Conservation (phyloP, 1,140 invertebrate species). For the Drosophila lini region DNA sequence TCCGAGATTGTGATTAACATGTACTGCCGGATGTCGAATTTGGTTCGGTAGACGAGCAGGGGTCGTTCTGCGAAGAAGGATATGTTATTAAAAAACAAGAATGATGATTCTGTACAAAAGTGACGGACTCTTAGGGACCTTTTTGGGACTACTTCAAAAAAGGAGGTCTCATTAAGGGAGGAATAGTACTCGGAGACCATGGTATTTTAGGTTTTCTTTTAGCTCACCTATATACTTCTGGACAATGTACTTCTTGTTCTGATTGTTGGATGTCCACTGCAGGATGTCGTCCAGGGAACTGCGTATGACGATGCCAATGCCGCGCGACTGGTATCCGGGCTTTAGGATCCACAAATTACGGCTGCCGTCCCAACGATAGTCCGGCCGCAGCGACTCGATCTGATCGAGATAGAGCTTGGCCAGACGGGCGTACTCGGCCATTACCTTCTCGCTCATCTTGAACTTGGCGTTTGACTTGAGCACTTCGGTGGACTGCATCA, state of each 20-base stretch:
- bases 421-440: slow-evolving; percentile 85
- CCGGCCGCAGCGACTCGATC: slow-evolving; percentile 87
- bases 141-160: background rate
- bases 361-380: slow-evolving; percentile 88
- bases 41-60: slow-evolving; percentile 93
- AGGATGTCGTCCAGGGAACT: slow-evolving; percentile 88
- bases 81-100: background rate
- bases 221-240: slow-evolving; percentile 96
- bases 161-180: background rate
- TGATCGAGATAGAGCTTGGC: slow-evolving; percentile 86
- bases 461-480: slow-evolving; percentile 84
- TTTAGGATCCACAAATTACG: slow-evolving; percentile 97
- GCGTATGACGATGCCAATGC: slow-evolving; percentile 91
- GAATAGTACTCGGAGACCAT: background rate
- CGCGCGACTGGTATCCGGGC: slow-evolving; percentile 93
- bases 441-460: slow-evolving; percentile 81
- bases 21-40: slow-evolving; percentile 96
- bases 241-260: slow-evolving; percentile 91
- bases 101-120: no score
- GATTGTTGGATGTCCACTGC: slow-evolving; percentile 86
- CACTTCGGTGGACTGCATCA: slow-evolving; percentile 85
- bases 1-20: slow-evolving; percentile 93
- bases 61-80: slow-evolving; percentile 88
- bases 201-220: background rate
- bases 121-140: background rate